Percentiles rank a stretch among this genome's conserved stretches.
phyloP scores from a whole-genome alignment of 2,888 invertebrate species.

The Blastobasis adustella region DNA sequence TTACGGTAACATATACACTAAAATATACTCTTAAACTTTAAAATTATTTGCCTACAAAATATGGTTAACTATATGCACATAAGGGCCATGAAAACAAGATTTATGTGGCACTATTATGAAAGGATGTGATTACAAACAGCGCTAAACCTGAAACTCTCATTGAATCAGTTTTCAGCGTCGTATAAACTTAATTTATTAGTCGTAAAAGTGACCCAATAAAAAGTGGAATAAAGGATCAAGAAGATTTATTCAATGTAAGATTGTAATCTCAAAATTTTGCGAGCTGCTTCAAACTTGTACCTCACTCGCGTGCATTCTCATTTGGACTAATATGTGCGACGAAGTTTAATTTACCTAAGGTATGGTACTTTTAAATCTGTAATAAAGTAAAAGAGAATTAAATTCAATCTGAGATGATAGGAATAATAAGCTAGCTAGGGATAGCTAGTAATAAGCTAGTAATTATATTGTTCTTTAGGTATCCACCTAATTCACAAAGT shows the following conservation, averaged over 20 bases:
- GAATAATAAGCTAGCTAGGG: no score
- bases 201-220: conserved; percentile 40
- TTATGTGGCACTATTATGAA: neutral
- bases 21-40: no score
- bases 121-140: conserved; percentile 17
- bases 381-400: no score
- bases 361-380: neutral
- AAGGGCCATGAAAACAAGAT: no score
- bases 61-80: no score
- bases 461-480: neutral
- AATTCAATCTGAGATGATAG: no score
- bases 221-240: conserved; percentile 28
- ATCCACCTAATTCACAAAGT: conserved; percentile 5
- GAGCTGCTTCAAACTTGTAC: no score
- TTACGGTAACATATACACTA: no score
- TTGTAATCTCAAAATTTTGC: conserved; percentile 17
- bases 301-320: no score
- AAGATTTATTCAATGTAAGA: conserved; percentile 37
- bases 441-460: neutral
- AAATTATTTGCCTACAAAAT: no score
- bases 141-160: conserved; percentile 24
- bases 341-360: no score
- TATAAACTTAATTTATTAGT: conserved; percentile 35
- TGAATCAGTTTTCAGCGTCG: conserved; percentile 26
- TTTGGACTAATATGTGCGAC: no score